Conservation (phyloP, 2,888 invertebrate genomes). For the Sthenelais limicola region DNA sequence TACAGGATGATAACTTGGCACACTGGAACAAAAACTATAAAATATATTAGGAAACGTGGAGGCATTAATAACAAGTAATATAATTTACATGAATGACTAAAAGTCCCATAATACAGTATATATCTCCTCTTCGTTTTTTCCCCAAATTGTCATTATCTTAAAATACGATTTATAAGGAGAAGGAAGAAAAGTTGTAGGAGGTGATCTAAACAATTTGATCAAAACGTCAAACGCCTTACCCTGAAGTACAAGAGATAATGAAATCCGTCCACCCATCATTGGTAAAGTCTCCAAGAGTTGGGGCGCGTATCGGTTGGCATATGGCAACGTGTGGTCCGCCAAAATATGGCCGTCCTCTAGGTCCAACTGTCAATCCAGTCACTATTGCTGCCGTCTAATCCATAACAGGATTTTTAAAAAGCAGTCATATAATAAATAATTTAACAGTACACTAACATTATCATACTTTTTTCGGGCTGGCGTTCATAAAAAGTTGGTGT, state of each 20-base stretch:
- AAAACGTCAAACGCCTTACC: too few species aligned
- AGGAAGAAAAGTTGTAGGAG: not conserved
- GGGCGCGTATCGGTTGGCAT: conserved; percentile 62
- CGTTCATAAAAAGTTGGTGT: too few species aligned
- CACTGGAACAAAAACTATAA: not conserved
- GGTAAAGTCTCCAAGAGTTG: conserved; percentile 67
- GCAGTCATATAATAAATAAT: too few species aligned
- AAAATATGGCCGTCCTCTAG: conserved; percentile 62
- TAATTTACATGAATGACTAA: not conserved
- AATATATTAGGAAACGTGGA: not conserved
- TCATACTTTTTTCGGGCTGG: too few species aligned
- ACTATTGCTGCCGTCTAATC: conserved; percentile 59
- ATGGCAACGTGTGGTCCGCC: conserved; percentile 66
- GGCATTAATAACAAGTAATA: too few species aligned
- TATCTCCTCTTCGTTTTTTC: not conserved
- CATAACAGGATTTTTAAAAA: too few species aligned
- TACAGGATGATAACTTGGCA: too few species aligned
- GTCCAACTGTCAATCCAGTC: conserved; percentile 64
- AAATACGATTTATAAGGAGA: not conserved
- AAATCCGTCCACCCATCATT: conserved; percentile 68
- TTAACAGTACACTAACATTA: too few species aligned
- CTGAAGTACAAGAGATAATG: conserved; percentile 65
- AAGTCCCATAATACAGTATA: not conserved
- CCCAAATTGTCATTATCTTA: not conserved
- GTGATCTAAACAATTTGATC: too few species aligned